Base-by-base conservation (phyloP, 2,113 vertebrate genomes). In the rat (Rattus norvegicus) region DNA sequence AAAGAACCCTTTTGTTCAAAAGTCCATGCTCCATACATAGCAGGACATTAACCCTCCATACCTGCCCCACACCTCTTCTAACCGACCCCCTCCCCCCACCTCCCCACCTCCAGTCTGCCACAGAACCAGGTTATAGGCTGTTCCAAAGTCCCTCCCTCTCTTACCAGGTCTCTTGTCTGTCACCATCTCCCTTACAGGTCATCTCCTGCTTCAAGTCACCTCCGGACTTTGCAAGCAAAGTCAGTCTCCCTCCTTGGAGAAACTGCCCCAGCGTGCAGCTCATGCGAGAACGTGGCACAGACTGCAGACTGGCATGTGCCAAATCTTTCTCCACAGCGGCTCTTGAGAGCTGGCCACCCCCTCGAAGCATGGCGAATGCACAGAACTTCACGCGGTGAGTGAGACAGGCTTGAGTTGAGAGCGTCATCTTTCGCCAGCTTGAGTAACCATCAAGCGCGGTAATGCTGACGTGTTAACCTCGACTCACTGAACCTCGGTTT, bases 241-340 rank as follows among this genome's bases (percentile, higher is more conserved):
- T 61, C 67, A 85, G 54, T 65, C 54, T 96, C 49, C 22, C 43
- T 65, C 91, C 49, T 91, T 65, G 75, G 43, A 96, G 84, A 76
- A 92, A 83, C 89, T 30, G 73, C 26, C n/a, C 52, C 20, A 75
- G 79, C 52, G 10, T 2, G 24, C 33, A 86, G 65, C 49, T 83
- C 43, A 4, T 1, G 0, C 5, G 63, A 56, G 20, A 63, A 83
- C 26, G 43, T 11, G 28, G 67, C 28, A 43, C 1, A 65, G 0
- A n/a, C 1, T 13, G 13, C 7, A 59, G 0, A 33, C 1, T 14
- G 13, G 5, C 16, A 12, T 43, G 28, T 22, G 13, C 19, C 47
- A n/a, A 61, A 76, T 30, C 39, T 49, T 0, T 43, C 43, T 43
- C 65, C 65, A 5, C 10, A 56, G 52, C 52, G 43, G 43, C 43